Conservation (phyloP, 2,113 vertebrate genomes). For the Pheucticus melanocephalus region DNA sequence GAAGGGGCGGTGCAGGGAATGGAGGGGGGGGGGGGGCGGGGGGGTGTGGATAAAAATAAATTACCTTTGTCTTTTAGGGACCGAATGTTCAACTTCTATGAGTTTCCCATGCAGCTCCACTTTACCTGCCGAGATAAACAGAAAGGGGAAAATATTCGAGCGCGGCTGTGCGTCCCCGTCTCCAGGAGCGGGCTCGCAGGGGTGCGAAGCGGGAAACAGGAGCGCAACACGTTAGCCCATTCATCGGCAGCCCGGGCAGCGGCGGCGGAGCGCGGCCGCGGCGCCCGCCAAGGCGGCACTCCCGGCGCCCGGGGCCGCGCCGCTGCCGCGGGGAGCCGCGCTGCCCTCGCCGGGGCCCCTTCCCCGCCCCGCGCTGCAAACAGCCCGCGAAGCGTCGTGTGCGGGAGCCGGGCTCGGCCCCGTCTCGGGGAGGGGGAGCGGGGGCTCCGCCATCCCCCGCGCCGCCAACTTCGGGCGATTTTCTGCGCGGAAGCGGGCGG, state of each 20-base stretch:
- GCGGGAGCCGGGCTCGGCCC: not conserved
- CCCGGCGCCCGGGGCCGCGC: not conserved
- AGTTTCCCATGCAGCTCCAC: constrained; percentile 96
- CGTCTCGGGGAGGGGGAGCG: not conserved
- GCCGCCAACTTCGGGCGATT: not conserved
- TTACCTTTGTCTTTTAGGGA: constrained; percentile 98
- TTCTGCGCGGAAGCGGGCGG: not conserved
- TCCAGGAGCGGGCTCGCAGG: not conserved
- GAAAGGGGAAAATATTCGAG: not conserved
- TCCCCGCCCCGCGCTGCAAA: not conserved
- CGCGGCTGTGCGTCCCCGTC: not conserved
- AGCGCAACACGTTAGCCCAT: constrained; percentile 32
- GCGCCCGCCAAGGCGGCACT: not conserved
- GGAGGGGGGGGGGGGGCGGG: too few species aligned
- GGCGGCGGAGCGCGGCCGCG: not conserved
- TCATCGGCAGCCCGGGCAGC: not conserved
- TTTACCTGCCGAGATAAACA: constrained; percentile 84
- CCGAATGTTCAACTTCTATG: constrained; percentile 95
- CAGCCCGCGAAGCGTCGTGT: not conserved
- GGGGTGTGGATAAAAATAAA: not conserved
- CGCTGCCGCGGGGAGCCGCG: not conserved
- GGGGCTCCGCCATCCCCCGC: not conserved
- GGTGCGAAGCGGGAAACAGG: not conserved
- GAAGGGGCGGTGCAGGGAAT: not conserved
- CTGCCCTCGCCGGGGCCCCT: not conserved